phyloP scores from a whole-genome alignment of 1,140 invertebrate species.

The Diabrotica virgifera region DNA sequence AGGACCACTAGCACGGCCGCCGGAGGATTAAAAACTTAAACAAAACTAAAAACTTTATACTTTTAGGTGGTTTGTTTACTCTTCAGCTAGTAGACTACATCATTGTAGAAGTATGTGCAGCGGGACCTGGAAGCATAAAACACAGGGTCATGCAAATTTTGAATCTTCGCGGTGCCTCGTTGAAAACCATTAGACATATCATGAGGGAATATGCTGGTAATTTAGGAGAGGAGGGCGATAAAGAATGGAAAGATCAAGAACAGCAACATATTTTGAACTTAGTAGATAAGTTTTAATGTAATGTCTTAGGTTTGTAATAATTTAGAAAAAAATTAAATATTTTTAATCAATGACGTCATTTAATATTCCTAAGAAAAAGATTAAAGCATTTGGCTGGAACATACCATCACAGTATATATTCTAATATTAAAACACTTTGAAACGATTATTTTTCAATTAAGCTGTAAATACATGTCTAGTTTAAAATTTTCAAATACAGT shows the following conservation, averaged over 20 bases:
- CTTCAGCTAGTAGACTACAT: slow-evolving; percentile 95
- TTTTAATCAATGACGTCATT: too few relatives aligned
- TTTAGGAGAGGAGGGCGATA: slow-evolving; percentile 82
- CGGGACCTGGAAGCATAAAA: slow-evolving; percentile 72
- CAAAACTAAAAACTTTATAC: too few relatives aligned
- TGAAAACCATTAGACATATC: slow-evolving; percentile 92
- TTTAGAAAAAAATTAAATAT: too few relatives aligned
- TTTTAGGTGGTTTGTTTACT: slow-evolving; percentile 80
- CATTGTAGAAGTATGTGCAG: slow-evolving; percentile 87
- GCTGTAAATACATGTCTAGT: too few relatives aligned
- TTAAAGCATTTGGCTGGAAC: too few relatives aligned
- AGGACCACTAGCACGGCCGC: too few relatives aligned
- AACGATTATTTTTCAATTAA: too few relatives aligned
- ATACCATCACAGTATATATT: too few relatives aligned
- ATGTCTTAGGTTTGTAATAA: neutral
- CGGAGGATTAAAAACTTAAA: too few relatives aligned
- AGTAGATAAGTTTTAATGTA: slow-evolving; percentile 84
- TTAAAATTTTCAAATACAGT: too few relatives aligned
- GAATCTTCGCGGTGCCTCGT: slow-evolving; percentile 82
- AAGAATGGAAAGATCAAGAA: slow-evolving; percentile 81
- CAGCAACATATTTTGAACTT: slow-evolving; percentile 89
- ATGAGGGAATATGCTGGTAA: slow-evolving; percentile 97
- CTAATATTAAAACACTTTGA: too few relatives aligned
- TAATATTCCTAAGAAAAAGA: too few relatives aligned
- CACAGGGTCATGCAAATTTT: slow-evolving; percentile 87